Conservation (phyloP, 2,797 vertebrate genomes). For the Liparis tanakae region DNA sequence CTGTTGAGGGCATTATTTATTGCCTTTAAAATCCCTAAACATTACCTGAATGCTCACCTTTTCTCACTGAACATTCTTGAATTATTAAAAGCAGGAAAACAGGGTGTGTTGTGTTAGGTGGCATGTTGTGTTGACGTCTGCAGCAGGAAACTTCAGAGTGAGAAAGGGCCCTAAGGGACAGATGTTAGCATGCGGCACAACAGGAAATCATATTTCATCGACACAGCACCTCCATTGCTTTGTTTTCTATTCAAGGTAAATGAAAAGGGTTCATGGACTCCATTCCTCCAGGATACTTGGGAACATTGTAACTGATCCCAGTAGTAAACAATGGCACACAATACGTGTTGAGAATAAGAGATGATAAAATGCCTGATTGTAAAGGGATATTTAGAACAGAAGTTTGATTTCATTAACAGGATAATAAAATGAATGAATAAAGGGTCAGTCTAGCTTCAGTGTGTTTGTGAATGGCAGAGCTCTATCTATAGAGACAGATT, state of each 20-base stretch:
- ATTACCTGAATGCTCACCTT: constrained; percentile 8
- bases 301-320: constrained; percentile 23
- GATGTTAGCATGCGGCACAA: constrained; percentile 37
- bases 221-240: constrained; percentile 14
- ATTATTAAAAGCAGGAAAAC: constrained; percentile 40
- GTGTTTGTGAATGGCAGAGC: constrained; percentile 19
- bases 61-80: constrained; percentile 28
- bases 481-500: background rate
- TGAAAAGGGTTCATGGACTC: constrained; percentile 7
- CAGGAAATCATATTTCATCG: constrained; percentile 48
- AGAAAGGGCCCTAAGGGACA: constrained; percentile 22
- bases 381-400: background rate
- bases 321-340: constrained; percentile 14
- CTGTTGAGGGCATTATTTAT: constrained; percentile 14
- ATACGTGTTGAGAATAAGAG: background rate
- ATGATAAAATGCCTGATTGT: constrained; percentile 7
- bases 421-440: constrained; percentile 21
- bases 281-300: background rate
- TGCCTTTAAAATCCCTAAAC: constrained; percentile 30
- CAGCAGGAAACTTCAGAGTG: constrained; percentile 19
- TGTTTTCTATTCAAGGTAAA: constrained; percentile 22
- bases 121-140: constrained; percentile 49
- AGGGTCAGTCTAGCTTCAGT: background rate
- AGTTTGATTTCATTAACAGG: constrained; percentile 1
- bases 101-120: constrained; percentile 47